Conservation (phyloP, 2,888 invertebrate genomes). For the Dasysyrphus tricinctus region DNA sequence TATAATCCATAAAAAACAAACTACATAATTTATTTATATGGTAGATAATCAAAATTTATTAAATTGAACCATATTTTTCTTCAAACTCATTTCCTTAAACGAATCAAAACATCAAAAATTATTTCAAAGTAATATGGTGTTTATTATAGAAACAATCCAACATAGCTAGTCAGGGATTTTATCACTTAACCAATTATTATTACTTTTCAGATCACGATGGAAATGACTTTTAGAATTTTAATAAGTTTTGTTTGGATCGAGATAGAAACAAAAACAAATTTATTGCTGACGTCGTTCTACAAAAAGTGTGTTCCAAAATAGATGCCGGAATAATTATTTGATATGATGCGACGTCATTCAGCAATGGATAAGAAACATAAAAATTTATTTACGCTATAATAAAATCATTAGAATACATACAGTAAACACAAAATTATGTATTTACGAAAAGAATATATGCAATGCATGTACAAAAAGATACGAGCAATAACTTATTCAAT, state of each 20-base stretch:
- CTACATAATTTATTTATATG: too few species aligned
- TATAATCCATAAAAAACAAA: too few species aligned
- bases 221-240: neutral
- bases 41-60: neutral
- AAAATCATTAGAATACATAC: too few species aligned
- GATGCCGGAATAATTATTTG: neutral
- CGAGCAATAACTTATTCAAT: too few species aligned
- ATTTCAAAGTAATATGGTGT: neutral
- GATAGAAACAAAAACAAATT: neutral
- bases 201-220: neutral
- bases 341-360: neutral
- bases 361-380: neutral
- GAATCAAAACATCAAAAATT: neutral
- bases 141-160: neutral
- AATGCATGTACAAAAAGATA: too few species aligned
- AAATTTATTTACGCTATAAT: too few species aligned
- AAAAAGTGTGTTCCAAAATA: neutral
- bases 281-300: neutral
- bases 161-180: neutral
- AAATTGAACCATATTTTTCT: neutral
- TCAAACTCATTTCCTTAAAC: neutral
- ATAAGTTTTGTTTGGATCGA: neutral
- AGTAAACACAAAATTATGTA: too few species aligned
- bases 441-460: too few species aligned
- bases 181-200: neutral